Percentiles rank a stretch among this genome's conserved stretches.
These are phyloP conservation scores for Pseudeuparius sepicola DNA, from an alignment of 2,888 invertebrate genomes.

Conservation along the genomic window DNA sequence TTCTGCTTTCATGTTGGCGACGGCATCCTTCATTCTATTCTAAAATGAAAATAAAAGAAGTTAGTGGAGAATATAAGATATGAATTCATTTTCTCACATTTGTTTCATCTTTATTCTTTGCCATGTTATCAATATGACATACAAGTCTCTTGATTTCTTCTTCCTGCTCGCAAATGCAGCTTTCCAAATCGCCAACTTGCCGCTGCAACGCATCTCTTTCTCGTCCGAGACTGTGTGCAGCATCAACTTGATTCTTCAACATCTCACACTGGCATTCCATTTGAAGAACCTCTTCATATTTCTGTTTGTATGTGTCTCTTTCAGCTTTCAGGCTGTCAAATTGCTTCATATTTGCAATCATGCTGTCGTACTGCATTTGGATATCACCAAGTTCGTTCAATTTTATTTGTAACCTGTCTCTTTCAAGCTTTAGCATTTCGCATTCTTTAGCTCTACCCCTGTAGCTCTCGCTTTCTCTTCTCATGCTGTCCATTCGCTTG, in stretches of 20 bases:
- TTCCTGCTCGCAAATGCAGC: slow-evolving; percentile 46
- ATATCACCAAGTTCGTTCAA: slow-evolving; percentile 30
- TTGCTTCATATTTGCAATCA: slow-evolving; percentile 28
- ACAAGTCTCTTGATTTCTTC: slow-evolving; percentile 47
- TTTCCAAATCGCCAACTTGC: slow-evolving; percentile 45
- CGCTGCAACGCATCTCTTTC: slow-evolving; percentile 43
- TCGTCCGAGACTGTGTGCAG: slow-evolving; percentile 30
- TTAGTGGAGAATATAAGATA: not conserved
- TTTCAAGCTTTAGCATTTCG: slow-evolving; percentile 33
- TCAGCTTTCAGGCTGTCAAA: slow-evolving; percentile 32
- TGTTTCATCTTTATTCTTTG: slow-evolving; percentile 30
- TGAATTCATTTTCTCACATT: slow-evolving; percentile 8
- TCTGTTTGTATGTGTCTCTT: slow-evolving; percentile 32
- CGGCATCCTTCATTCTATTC: slow-evolving; percentile 18
- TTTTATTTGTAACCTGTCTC: slow-evolving; percentile 30
- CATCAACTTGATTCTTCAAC: slow-evolving; percentile 29
- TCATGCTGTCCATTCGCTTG: slow-evolving; percentile 23
- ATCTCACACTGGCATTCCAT: slow-evolving; percentile 30
- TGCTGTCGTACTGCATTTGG: slow-evolving; percentile 29
- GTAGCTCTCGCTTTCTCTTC: slow-evolving; percentile 24
- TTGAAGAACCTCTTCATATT: slow-evolving; percentile 28
- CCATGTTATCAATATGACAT: slow-evolving; percentile 42
- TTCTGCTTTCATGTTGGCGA: slow-evolving; percentile 29
- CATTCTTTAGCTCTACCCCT: slow-evolving; percentile 28
- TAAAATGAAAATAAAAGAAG: slow-evolving; percentile 12